A percentile compares a stretch with the other conserved stretches of the same genome.
Evolutionary conservation across 2,888 invertebrate genomes (phyloP).

Genomic region (Cosmia trapezina): DNA sequence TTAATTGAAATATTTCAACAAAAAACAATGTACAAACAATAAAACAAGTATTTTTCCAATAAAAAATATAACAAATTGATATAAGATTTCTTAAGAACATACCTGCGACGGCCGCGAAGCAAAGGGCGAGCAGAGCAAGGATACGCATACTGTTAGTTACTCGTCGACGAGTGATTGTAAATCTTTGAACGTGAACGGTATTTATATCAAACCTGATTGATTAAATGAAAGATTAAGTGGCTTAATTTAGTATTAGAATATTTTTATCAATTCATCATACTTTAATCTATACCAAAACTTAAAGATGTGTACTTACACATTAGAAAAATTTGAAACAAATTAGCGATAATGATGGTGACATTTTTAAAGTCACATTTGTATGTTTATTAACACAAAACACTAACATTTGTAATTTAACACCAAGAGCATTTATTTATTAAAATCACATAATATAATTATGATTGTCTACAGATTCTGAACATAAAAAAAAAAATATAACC

Average conservation of each 20-base stretch:
- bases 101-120: constrained; percentile 44
- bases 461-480: too few species aligned
- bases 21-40: too few species aligned
- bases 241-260: background rate
- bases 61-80: too few species aligned
- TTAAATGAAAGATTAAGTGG: background rate
- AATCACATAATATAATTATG: too few species aligned
- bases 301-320: background rate
- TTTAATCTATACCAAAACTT: background rate
- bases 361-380: background rate
- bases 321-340: background rate
- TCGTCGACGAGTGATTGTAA: constrained; percentile 7
- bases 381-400: too few species aligned
- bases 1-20: too few species aligned
- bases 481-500: too few species aligned
- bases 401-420: too few species aligned
- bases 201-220: constrained; percentile 21
- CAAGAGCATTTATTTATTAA: too few species aligned
- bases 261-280: background rate
- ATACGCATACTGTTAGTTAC: constrained; percentile 32
- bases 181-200: background rate
- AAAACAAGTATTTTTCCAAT: too few species aligned
- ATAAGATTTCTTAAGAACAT: background rate
- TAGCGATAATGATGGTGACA: background rate
- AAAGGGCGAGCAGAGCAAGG: constrained; percentile 38